Evolutionary conservation across 2,797 vertebrate genomes (phyloP), one percentile per base, ranked within the genome.

Genomic region (Pelodytes ibericus): DNA sequence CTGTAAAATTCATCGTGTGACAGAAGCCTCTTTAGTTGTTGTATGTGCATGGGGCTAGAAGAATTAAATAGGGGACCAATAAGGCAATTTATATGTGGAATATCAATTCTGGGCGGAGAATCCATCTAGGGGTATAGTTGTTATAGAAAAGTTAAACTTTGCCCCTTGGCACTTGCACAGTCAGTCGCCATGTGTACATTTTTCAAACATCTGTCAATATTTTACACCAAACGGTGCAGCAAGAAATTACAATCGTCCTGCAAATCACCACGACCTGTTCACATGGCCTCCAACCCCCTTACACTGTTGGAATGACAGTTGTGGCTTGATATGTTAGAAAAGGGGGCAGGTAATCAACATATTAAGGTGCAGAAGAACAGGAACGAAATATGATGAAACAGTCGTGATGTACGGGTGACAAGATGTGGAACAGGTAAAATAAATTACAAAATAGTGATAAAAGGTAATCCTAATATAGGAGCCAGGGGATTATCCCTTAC

Each of bases 401-500:
- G 7, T n/a, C n/a, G n/a, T n/a, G n/a, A n/a, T n/a, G n/a, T n/a
- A n/a, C n/a, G n/a, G n/a, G n/a, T n/a, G n/a, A n/a, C n/a, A n/a
- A n/a, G n/a, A n/a, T n/a, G n/a, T n/a, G n/a, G n/a, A n/a, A n/a
- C 7, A 16, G 41, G 41, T 13, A 44, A 13, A 44, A n/a, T n/a
- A n/a, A n/a, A n/a, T n/a, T n/a, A n/a, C 13, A 36, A 5, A 5
- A 5, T 36, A 36, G 13, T 13, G 33, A 36, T 36, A 36, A 36
- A 36, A 4, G 41, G 67, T 47, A 70, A 76, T 76, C 74, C 74
- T 76, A 76, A 71, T 71, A 71, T 70, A 70, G 74, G 74, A 70
- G 33, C 61, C 29, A 65, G 26, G 51, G 68, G 69, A 29, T 58
- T 33, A 71, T 70, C 58, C 57, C 39, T 71, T 27, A 15, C n/a